phyloP scores from a whole-genome alignment of 2,113 vertebrate genomes.

The Gallinago media region DNA sequence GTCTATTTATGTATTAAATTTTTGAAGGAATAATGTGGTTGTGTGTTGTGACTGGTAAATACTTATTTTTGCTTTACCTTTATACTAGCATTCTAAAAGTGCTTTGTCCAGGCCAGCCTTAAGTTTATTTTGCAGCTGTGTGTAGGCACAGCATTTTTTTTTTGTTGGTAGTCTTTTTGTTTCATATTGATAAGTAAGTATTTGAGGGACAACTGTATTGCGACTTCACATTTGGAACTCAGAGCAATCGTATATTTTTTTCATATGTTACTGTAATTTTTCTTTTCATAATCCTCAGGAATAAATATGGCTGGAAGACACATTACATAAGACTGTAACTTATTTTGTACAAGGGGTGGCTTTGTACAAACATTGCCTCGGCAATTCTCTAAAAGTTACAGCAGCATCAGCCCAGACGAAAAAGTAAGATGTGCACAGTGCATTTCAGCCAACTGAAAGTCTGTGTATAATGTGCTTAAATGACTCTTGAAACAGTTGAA shows the following conservation, averaged over 20 bases:
- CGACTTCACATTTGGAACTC: background rate
- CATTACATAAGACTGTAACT: background rate
- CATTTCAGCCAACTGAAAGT: background rate
- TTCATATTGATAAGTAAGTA: background rate
- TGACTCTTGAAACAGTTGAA: background rate
- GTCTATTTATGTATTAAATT: background rate
- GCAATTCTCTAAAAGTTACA: background rate
- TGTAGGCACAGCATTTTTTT: background rate
- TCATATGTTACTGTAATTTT: background rate
- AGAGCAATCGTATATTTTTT: background rate
- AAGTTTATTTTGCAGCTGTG: background rate
- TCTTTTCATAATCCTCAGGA: background rate
- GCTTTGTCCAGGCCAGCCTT: background rate
- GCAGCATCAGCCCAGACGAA: background rate
- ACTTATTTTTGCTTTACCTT: background rate
- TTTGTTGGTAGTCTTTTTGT: background rate
- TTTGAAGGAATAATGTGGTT: background rate
- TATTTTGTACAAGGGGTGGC: background rate
- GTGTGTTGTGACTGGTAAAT: background rate
- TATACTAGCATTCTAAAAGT: background rate
- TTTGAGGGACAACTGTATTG: background rate
- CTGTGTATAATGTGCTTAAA: background rate
- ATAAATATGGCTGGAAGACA: background rate
- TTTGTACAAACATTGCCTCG: background rate
- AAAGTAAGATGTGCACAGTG: background rate